A percentile compares a stretch with the other conserved stretches of the same genome.
Evolutionary conservation across 1,140 invertebrate genomes (phyloP).

Genomic region (Berghia stephanieae): DNA sequence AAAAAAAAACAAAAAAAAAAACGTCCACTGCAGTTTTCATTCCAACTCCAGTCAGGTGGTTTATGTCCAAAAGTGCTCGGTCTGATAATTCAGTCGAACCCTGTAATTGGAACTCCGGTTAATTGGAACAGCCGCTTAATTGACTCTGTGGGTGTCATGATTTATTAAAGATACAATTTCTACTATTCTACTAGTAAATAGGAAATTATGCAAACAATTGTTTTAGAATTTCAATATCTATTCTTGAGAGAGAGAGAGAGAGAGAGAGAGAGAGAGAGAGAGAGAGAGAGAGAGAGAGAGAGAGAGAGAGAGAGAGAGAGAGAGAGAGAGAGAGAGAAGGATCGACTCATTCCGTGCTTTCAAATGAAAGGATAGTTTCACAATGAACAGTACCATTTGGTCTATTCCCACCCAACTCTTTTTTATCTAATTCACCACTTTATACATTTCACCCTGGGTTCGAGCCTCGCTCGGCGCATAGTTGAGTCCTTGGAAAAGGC

Average conservation of each 20-base stretch:
- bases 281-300: neutral
- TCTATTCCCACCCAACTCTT: too few species aligned
- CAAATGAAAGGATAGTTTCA: too few species aligned
- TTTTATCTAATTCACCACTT: too few species aligned
- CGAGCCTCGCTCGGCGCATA: too few species aligned
- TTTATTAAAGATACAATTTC: neutral
- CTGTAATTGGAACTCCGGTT: neutral
- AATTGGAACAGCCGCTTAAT: neutral
- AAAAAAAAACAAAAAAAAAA: neutral
- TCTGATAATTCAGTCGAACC: neutral
- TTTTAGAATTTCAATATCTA: neutral
- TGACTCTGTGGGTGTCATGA: neutral
- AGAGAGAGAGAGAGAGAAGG: slow-evolving; percentile 18
- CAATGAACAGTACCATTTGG: too few species aligned
- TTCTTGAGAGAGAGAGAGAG: neutral
- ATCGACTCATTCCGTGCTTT: too few species aligned
- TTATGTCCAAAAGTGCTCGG: neutral
- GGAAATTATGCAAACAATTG: neutral
- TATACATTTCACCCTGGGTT: too few species aligned
- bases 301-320: neutral
- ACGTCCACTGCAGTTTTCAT: neutral
- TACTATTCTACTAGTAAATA: neutral
- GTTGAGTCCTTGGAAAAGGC: too few species aligned
- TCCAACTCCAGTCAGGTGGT: neutral
- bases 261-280: slow-evolving; percentile 1